Evolutionary conservation across 1,140 invertebrate genomes (phyloP), one percentile per base, ranked within the genome.

Genomic region (Melipona quadrifasciata): DNA sequence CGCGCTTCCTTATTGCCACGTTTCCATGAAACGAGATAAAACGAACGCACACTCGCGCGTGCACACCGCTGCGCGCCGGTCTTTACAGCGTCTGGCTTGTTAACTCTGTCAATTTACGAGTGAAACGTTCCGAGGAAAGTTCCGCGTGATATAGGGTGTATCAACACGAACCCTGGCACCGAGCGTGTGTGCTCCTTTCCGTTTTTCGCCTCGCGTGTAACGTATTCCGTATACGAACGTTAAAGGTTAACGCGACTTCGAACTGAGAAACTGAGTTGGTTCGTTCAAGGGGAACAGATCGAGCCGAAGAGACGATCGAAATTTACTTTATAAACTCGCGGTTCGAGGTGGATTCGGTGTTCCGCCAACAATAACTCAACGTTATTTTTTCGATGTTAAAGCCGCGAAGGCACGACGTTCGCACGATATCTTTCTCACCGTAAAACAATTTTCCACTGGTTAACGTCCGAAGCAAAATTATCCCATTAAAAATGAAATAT

Each of bases 1-100:
- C 55, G 55, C 21, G 75, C 57, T 84, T 84, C 82, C 82, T 84
- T 71, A 71, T 72, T 84, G 82, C 82, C 39, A 55, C 53, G 24
- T 68, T 79, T 71, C 76, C 82, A 72, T 55, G 67, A 79, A 71
- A 31, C 31, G 58, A 70, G 75, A 83, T 77, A 77, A 82, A 77
- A 34, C 51, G n/a, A 10, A 27, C 24, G n/a, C 72, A 53, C 39
- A 47, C 39, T 4, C 39, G 6, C 39, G 8, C 39, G 8, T 0
- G 8, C 39, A 47, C 39, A 47, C 6, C 47, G 57, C 21, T 3
- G 19, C 5, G 17, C 34, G 73, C 19, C 47, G 21, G 21, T 24
- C 19, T 5, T 12, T 55, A 19, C 64, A 47, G 39, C 8, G 67
- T 76, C 81, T 82, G 64, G 39, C 31, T 77, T 73, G 74, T 82